Percentiles rank a stretch among this genome's conserved stretches.
These are phyloP conservation scores for Opisthograptis luteolata DNA, from an alignment of 2,888 invertebrate species.

Conservation along the genomic window DNA sequence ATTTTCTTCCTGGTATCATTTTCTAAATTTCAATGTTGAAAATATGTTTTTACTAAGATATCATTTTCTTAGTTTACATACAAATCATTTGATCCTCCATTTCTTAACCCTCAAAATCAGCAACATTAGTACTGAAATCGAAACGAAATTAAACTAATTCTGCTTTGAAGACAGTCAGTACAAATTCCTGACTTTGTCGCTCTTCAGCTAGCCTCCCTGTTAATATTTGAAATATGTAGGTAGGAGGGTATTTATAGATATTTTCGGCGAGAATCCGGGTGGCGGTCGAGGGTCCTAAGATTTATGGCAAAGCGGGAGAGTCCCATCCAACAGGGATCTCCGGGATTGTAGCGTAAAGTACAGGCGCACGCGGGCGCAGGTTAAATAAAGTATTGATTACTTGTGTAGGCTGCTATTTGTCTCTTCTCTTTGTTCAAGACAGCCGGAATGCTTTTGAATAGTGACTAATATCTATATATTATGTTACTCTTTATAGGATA, in stretches of 20 bases:
- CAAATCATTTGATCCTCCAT: no score
- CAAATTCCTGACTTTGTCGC: conserved; percentile 59
- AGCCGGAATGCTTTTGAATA: no score
- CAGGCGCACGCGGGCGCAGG: conserved; percentile 34
- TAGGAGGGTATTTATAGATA: conserved; percentile 82
- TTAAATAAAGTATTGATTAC: conserved; percentile 26
- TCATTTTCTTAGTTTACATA: no score
- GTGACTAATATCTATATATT: no score
- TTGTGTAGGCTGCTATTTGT: conserved; percentile 1
- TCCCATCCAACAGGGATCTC: conserved; percentile 81
- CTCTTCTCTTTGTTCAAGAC: conserved; percentile 28
- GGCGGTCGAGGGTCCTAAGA: conserved; percentile 83
- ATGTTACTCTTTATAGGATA: no score
- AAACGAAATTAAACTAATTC: no score
- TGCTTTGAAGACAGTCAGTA: conserved; percentile 35
- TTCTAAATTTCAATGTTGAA: no score
- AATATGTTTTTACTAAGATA: no score
- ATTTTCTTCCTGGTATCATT: no score
- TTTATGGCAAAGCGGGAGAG: conserved; percentile 82
- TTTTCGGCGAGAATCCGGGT: conserved; percentile 81
- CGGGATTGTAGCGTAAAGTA: conserved; percentile 44
- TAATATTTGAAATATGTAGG: conserved; percentile 82
- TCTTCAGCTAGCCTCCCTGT: conserved; percentile 57
- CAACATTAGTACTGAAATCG: no score
- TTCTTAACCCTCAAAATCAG: no score